Evolutionary conservation across 2,113 vertebrate species (phyloP), one percentile per base, ranked within the genome.

Genomic region (human (Homo sapiens)): DNA sequence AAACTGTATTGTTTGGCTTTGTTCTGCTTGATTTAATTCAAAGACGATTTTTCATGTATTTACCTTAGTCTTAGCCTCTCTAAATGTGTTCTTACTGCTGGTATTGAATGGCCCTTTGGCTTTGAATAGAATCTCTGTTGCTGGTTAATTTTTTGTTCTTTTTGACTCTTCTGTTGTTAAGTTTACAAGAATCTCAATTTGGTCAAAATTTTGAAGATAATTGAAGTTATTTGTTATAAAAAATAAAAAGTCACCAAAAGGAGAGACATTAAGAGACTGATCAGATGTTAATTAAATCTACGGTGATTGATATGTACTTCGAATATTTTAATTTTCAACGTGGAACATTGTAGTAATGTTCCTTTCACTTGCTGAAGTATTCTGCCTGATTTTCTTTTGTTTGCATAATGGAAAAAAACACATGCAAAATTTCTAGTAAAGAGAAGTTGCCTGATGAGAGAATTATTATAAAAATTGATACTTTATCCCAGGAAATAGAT

Each of bases 321-420:
- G 40, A 86, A 55, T 93, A 94, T 92, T 94, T 97, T 86, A 50
- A 95, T 93, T 96, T 95, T 97, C 59, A 94, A 0, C 55, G 25
- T 66, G 48, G 83, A 81, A 43, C 64, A 90, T 76, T 35, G 7
- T 72, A 84, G 88, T 94, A 83, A 89, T 96, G 18, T 83, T 88
- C 55, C 61, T 89, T 57, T 88, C 43, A 90, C 32, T n/a, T 96
- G 66, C 43, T 64, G 27, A 96, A 89, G 23, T 85, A 86, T n/a
- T 76, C 50, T 80, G 30, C 30, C 76, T 97, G 59, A 18, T 82
- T 86, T 86, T 50, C 48, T 72, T 78, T 40, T 38, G n/a, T 88
- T 90, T 94, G 17, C 50, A 50, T 61, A 93, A 50, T 61, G 30
- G 20, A 48, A 80, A 22, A 22, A 78, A 81, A 91, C 27, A 84